phyloP scores from a whole-genome alignment of 2,888 invertebrate species.

The Cataglyphis cursor region DNA sequence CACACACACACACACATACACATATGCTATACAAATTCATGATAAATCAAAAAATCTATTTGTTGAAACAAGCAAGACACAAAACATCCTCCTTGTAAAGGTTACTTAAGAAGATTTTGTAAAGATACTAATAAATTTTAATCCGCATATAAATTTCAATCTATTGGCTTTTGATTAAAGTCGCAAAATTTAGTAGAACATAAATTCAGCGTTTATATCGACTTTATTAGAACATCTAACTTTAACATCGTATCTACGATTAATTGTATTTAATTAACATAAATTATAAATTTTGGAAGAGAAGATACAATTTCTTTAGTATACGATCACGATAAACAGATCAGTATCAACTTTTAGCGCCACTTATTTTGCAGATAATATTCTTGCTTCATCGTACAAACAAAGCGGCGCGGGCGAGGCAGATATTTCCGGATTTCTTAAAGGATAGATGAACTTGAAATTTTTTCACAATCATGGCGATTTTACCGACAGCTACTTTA shows the following conservation, averaged over 20 bases:
- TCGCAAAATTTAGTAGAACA: neutral
- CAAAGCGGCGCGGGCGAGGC: neutral
- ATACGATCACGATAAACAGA: neutral
- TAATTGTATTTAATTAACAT: neutral
- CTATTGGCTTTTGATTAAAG: neutral
- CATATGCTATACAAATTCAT: neutral
- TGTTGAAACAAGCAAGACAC: neutral
- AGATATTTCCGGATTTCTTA: neutral
- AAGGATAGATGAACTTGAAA: conserved; percentile 5
- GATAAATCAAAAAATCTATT: neutral
- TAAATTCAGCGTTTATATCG: neutral
- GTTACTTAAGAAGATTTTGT: neutral
- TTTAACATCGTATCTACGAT: neutral
- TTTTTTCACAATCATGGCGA: conserved; percentile 54
- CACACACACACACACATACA: neutral
- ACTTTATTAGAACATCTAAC: neutral
- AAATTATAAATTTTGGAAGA: neutral
- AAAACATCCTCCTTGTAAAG: neutral
- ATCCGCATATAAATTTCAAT: neutral
- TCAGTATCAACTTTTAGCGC: neutral
- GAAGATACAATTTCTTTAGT: neutral
- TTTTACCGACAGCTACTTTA: conserved; percentile 74
- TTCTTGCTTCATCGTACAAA: neutral
- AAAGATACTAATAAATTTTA: neutral
- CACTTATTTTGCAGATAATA: neutral